A percentile compares a stretch with the other conserved stretches of the same genome.
Conservation (phyloP, 2,888 invertebrate genomes). For the Dicroscelio sp. region DNA sequence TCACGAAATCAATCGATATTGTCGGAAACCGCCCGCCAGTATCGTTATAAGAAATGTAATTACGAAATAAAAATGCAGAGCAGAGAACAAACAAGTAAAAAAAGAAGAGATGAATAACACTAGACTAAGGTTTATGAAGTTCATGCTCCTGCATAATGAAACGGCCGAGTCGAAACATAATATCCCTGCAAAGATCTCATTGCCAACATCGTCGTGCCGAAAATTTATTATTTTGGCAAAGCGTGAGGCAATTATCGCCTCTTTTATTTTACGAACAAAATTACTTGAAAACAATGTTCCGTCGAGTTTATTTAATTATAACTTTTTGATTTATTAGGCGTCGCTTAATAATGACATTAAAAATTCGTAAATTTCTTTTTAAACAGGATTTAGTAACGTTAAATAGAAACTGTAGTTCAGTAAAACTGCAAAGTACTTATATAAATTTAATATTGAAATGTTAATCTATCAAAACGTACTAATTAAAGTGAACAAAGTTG, state of each 20-base stretch:
- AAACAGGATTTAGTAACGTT: too few relatives aligned
- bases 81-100: constrained; percentile 33
- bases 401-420: too few relatives aligned
- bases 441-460: too few relatives aligned
- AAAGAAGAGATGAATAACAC: constrained; percentile 46
- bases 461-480: too few relatives aligned
- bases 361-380: too few relatives aligned
- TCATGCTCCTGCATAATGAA: constrained; percentile 68
- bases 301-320: too few relatives aligned
- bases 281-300: too few relatives aligned
- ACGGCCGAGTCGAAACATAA: constrained; percentile 49
- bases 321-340: too few relatives aligned
- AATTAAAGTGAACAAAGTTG: too few relatives aligned
- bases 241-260: constrained; percentile 21
- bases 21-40: not conserved
- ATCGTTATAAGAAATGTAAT: constrained; percentile 56
- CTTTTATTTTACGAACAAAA: not conserved
- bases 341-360: too few relatives aligned
- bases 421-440: too few relatives aligned
- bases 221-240: constrained; percentile 40
- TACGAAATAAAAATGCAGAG: constrained; percentile 60
- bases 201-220: constrained; percentile 9
- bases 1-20: constrained; percentile 22
- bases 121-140: constrained; percentile 60
- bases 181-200: constrained; percentile 40